Base-by-base conservation (phyloP, 2,888 invertebrate species). In the Sminthurinus aureus region DNA sequence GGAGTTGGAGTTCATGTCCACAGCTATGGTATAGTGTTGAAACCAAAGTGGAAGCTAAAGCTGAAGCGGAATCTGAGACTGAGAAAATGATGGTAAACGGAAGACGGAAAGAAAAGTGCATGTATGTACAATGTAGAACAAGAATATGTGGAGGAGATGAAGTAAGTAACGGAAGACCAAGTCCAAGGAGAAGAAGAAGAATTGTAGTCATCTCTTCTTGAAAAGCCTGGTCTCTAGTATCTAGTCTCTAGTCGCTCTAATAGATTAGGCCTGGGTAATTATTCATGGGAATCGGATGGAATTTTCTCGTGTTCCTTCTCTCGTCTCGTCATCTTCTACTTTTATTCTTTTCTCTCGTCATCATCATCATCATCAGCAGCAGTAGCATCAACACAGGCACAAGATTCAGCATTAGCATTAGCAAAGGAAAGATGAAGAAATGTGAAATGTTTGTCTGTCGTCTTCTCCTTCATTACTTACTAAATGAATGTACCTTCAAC, bases 251-350 rank as follows among this genome's bases (percentile, higher is more conserved):
- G 71, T 71, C 71, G 26, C 71, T 66, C 78, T 58, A 58, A 58
- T 15, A 78, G 78, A 78, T 66, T 78, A 64, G 26, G 24, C 15
- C 26, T n/a, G 58, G 78, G 71, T 80, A 80, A 80, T 80, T 80
- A 80, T 80, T 80, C 80, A 80, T 80, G 71, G 71, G 67, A 52
- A 67, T 38, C 18, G 69, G 66, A 78, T 78, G 78, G 66, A 64
- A 78, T 66, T 78, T 78, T 52, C 75, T 78, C 15, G 58, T 24
- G 38, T 38, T 18, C 0, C 69, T 38, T 38, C 24, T n/a, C 20
- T 18, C 67, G 9, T 69, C 67, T 69, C 67, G 38, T 38, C 38
- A 38, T 38, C 38, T 38, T 38, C 38, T 38, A 38, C 71, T 71
- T 24, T 0, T 26, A 24, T 24, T 26, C 26, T 71, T 26, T 71